Evolutionary conservation across 2,113 vertebrate species (phyloP).

Genomic region (Dromas ardeola): DNA sequence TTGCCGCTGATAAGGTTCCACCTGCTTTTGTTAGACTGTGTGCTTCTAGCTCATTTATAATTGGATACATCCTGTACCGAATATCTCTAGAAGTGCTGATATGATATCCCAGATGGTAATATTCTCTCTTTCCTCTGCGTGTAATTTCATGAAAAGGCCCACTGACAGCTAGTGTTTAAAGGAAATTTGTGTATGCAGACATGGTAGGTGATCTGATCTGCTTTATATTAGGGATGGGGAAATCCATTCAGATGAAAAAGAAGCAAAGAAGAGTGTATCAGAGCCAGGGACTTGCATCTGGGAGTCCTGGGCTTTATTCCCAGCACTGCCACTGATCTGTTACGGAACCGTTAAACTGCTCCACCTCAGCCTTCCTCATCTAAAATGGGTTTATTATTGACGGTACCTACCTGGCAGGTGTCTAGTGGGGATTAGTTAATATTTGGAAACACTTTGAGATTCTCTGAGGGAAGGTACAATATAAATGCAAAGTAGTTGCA

Average conservation of each 20-base stretch:
- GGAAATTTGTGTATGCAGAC: constrained; percentile 16
- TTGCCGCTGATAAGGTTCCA: constrained; percentile 51
- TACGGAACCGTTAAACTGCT: not conserved
- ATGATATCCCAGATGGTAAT: constrained; percentile 60
- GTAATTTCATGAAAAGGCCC: constrained; percentile 54
- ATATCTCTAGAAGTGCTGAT: constrained; percentile 57
- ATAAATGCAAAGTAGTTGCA: constrained; percentile 53
- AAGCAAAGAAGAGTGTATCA: not conserved
- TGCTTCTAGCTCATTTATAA: constrained; percentile 54
- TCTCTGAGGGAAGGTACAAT: constrained; percentile 53
- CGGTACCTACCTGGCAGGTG: constrained; percentile 15
- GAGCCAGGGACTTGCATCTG: not conserved
- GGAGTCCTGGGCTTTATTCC: constrained; percentile 33
- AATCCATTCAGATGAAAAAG: constrained; percentile 13
- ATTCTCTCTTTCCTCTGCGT: constrained; percentile 23
- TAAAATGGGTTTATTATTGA: constrained; percentile 45
- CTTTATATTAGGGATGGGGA: not conserved
- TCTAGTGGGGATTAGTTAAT: constrained; percentile 45
- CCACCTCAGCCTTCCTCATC: constrained; percentile 25
- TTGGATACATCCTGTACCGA: constrained; percentile 60
- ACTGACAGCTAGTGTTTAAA: constrained; percentile 49
- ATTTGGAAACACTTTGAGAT: constrained; percentile 47
- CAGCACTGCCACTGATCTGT: constrained; percentile 14
- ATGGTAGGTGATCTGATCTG: constrained; percentile 26
- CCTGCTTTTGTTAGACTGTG: constrained; percentile 50